Base-by-base conservation (phyloP, 2,113 vertebrate species). In the Butastur rufipennis region DNA sequence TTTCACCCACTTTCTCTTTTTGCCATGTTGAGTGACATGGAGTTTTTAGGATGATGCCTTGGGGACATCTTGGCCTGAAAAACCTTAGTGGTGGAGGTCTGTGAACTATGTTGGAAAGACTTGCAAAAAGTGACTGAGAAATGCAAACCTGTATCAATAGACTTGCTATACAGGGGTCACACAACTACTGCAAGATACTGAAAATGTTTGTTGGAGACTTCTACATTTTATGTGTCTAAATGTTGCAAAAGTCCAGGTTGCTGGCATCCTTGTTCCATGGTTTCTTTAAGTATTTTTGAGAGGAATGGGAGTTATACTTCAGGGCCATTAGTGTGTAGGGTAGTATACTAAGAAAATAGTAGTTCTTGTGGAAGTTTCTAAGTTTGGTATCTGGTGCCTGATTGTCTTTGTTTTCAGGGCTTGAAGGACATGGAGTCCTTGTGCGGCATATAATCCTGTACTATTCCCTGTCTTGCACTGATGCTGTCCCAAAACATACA, bases 381-480 rank as follows among this genome's bases (percentile, higher is more conserved):
- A 58, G 18, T 38, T 81, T 56, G 38, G 13, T 81, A 11, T 65
- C 78, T 68, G 62, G 4, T 71, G 32, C 52, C 55, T 81, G 25
- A 6, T 48, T 86, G 53, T 36, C 67, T 86, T 47, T 47, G 1
- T 68, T 91, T 78, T 17, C 50, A 91, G 77, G 29, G 11, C 22
- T 59, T 91, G 66, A 65, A 84, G 43, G 19, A 74, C 29, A 42
- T 68, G 19, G 16, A 71, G n/a, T 55, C 38, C 11, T 90, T 86
- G 50, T 43, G 42, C 6, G 4, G 36, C 2, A 0, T 43, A 8
- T 4, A 10, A 61, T 22, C 17, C 42, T 23, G 0, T 55, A 25
- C 18, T 74, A 14, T 31, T 58, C 61, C 31, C 29, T 38, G 13
- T 72, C 31, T 22, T 87, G 11, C 14, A 22, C 67, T 55, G 48